These are phyloP conservation scores for Drepana arcuata DNA, from an alignment of 1,140 invertebrate species.

Conservation along the genomic window DNA sequence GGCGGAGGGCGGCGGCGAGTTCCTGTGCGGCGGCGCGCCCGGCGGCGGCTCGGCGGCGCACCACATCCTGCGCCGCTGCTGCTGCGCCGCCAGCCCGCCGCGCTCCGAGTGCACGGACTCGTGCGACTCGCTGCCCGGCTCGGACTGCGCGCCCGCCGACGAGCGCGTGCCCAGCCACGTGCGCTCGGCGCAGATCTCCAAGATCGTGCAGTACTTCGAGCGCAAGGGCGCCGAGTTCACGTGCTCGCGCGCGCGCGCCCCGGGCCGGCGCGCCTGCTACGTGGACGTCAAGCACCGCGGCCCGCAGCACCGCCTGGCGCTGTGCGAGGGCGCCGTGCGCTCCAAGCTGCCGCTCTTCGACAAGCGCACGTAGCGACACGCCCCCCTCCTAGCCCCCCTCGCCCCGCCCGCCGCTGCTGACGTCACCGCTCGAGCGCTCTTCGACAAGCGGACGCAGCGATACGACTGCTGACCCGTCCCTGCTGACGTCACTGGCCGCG, in stretches of 20 bases:
- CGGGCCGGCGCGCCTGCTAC: conserved; percentile 21
- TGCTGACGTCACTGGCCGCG: background rate
- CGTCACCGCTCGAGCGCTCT: background rate
- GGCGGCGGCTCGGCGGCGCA: conserved; percentile 20
- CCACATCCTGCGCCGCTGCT: conserved; percentile 51
- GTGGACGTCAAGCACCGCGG: conserved; percentile 44
- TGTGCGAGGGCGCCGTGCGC: conserved; percentile 87
- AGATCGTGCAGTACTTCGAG: conserved; percentile 92
- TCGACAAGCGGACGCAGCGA: background rate
- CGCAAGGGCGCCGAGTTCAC: conserved; percentile 74
- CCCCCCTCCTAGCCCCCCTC: background rate
- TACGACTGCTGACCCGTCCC: background rate
- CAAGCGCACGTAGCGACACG: conserved; percentile 73
- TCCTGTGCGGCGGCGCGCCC: conserved; percentile 13
- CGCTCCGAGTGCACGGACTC: conserved; percentile 91
- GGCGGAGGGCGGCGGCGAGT: too few species aligned
- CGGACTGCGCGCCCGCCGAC: conserved; percentile 80
- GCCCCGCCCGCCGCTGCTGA: background rate
- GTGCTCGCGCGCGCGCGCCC: conserved; percentile 25
- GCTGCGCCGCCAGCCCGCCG: conserved; percentile 79
- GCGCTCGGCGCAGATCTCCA: conserved; percentile 82
- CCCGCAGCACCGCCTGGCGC: conserved; percentile 74
- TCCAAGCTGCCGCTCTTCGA: conserved; percentile 90
- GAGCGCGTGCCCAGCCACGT: conserved; percentile 72
- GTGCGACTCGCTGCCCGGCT: conserved; percentile 83